Evolutionary conservation across 2,113 vertebrate genomes (phyloP), one percentile per base, ranked within the genome.

Genomic region (Etheostoma spectabile): DNA sequence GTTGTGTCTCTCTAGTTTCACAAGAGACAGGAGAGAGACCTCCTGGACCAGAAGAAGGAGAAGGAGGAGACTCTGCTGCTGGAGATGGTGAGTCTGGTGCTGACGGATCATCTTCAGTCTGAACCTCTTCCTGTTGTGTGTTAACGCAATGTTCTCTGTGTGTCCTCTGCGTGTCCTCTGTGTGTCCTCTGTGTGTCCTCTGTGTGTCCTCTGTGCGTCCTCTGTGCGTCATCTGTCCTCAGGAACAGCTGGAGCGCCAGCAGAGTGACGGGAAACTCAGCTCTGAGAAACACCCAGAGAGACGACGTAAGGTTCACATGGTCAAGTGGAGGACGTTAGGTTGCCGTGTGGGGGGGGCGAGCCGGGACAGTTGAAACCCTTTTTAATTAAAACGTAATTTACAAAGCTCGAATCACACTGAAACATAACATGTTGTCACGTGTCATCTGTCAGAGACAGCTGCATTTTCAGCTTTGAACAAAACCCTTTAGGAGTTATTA

Each of bases 31-130:
- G 91, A 97, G 92, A 95, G 95, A 90, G 95, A 97, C 90, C 91
- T 97, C 59, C 93, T 98, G 90, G 96, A 97, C 92, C 97, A 97
- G 93, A 97, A 97, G 91, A 98, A 97, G 89, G 96, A 98, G 80
- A 97, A 95, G 93, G 96, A 97, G 92, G 97, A 98, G 72, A 94
- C 94, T n/a, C 93, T 98, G 42, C 95, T 98, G 85, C 93, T 97
- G 91, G 96, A 98, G 95, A 97, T 98, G 96, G 96, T 98, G 94
- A 93, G 95, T 69, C 15, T 71, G 19, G 62, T 15, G 3, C 10
- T 18, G 0, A 22, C 7, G 5, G 8, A 3, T 27, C 10, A 0
- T 30, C 27, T n/a, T 42, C 14, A 6, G 18, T 66, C 13, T 14
- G 2, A 53, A n/a, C 24, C 27, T 1, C 49, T 15, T 18, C 8